phyloP scores from a whole-genome alignment of 2,113 vertebrate genomes.

The Stomatorhinus ivindoensis region DNA sequence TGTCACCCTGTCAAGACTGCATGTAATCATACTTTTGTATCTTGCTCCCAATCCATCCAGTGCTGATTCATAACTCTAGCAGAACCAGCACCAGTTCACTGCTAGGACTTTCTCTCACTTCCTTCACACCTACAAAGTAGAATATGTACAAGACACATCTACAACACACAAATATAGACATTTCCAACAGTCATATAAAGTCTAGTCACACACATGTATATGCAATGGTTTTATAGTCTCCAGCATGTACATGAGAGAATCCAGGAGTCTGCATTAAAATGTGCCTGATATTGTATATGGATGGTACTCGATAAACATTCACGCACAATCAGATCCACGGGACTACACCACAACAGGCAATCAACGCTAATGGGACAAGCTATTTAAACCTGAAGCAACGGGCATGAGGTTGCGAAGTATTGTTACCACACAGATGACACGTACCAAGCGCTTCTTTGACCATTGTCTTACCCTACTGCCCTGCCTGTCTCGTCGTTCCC shows the following conservation, averaged over 20 bases:
- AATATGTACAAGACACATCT: background rate
- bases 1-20: constrained; percentile 8
- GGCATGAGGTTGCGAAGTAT: too few relatives aligned
- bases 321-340: background rate
- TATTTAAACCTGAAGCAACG: too few relatives aligned
- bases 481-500: too few relatives aligned
- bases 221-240: background rate
- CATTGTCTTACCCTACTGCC: too few relatives aligned
- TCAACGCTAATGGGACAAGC: too few relatives aligned
- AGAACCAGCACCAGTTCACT: background rate
- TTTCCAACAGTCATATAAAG: background rate
- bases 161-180: background rate
- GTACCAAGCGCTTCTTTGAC: too few relatives aligned
- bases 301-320: background rate
- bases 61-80: constrained; percentile 9
- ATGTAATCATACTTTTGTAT: background rate
- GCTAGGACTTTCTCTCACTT: background rate
- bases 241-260: background rate
- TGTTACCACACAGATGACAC: too few relatives aligned
- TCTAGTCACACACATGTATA: background rate
- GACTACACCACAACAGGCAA: too few relatives aligned
- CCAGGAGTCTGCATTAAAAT: background rate
- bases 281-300: background rate
- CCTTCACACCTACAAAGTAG: background rate
- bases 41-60: constrained; percentile 4